Evolutionary conservation across 2,888 invertebrate genomes (phyloP).

Genomic region (Nomada fabriciana): DNA sequence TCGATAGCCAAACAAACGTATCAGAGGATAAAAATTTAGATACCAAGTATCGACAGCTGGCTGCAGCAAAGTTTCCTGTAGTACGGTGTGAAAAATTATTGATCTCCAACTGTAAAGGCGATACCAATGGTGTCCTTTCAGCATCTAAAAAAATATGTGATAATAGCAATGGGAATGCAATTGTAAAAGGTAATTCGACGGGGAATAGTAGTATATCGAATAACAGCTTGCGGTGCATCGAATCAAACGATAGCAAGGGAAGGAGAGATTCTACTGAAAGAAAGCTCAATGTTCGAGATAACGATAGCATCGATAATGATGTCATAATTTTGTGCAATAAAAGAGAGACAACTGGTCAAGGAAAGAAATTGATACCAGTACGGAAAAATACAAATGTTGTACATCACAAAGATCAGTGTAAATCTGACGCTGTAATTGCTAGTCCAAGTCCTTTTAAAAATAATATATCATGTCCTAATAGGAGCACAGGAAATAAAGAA

Average conservation of each 20-base stretch:
- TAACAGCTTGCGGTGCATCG: background rate
- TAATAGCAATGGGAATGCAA: background rate
- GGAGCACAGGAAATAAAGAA: background rate
- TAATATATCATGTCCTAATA: background rate
- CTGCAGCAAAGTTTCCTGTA: slow-evolving; percentile 34
- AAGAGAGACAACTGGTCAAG: background rate
- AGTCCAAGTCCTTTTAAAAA: background rate
- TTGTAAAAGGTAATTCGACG: accelerated
- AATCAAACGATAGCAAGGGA: background rate
- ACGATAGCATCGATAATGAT: background rate
- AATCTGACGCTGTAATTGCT: background rate
- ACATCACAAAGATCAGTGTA: background rate
- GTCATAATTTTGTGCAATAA: slow-evolving; percentile 45
- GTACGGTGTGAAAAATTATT: slow-evolving; percentile 32
- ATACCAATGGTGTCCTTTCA: background rate
- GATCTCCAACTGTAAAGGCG: background rate
- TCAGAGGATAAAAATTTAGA: background rate
- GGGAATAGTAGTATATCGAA: background rate
- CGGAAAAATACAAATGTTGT: background rate
- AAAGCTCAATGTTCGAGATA: background rate
- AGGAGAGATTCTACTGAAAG: background rate
- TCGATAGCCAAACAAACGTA: background rate
- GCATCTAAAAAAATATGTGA: too few species aligned
- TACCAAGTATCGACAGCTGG: slow-evolving; percentile 1
- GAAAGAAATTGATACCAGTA: background rate